Conservation (phyloP, 2,797 vertebrate species). For the Australoheros facetus region DNA sequence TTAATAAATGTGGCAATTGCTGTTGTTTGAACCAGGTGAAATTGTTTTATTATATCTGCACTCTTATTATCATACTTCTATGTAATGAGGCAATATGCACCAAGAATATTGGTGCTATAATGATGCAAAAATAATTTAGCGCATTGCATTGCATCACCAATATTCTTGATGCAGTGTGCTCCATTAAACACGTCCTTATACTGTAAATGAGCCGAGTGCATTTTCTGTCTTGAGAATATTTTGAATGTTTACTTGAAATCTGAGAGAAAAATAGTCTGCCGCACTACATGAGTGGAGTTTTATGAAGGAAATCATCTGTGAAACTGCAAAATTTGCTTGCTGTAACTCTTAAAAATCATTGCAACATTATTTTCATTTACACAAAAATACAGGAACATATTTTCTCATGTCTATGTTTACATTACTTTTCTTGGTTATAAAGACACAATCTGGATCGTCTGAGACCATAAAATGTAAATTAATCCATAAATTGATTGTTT, state of each 20-base stretch:
- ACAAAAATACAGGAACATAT: background rate
- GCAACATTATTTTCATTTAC: background rate
- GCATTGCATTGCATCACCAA: background rate
- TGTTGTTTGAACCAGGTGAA: background rate
- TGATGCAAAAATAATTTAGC: background rate
- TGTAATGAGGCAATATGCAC: background rate
- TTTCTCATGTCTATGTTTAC: background rate
- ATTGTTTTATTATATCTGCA: background rate
- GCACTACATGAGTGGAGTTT: background rate
- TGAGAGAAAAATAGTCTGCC: background rate
- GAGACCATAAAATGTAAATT: background rate
- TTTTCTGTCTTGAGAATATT: background rate
- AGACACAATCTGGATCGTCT: background rate
- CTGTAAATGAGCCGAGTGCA: background rate
- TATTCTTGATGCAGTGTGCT: background rate
- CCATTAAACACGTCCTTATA: background rate
- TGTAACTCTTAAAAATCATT: background rate
- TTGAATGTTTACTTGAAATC: background rate
- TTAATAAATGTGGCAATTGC: background rate
- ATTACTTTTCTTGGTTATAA: background rate
- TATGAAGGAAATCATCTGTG: conserved; percentile 5
- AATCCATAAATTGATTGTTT: background rate
- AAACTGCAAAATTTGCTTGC: background rate
- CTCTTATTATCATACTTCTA: background rate
- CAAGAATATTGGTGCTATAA: background rate